Evolutionary conservation across 2,888 invertebrate genomes (phyloP).

Genomic region (Amaurobius ferox): DNA sequence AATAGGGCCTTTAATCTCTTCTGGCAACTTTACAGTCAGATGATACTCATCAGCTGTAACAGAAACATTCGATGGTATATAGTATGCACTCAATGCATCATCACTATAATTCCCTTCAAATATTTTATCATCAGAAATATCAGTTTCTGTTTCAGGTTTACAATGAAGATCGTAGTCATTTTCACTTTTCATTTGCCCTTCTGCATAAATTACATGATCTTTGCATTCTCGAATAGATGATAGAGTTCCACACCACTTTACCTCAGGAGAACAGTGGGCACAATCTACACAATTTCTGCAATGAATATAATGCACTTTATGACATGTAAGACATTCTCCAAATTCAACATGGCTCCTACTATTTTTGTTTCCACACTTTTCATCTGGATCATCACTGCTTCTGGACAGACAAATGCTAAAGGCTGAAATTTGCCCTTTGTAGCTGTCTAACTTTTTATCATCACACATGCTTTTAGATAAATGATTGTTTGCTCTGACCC

Average conservation of each 20-base stretch:
- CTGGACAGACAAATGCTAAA: slow-evolving; percentile 62
- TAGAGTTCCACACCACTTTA: slow-evolving; percentile 63
- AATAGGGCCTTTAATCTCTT: slow-evolving; percentile 44
- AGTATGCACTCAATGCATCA: slow-evolving; percentile 70
- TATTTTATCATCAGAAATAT: slow-evolving; percentile 63
- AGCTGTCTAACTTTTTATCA: slow-evolving; percentile 54
- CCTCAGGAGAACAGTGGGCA: slow-evolving; percentile 52
- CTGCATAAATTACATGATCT: slow-evolving; percentile 68
- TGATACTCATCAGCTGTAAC: slow-evolving; percentile 68
- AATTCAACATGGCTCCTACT: slow-evolving; percentile 62
- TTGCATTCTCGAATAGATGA: slow-evolving; percentile 60
- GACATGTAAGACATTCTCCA: slow-evolving; percentile 64
- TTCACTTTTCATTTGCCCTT: slow-evolving; percentile 58
- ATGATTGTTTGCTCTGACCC: slow-evolving; percentile 32
- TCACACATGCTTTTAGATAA: slow-evolving; percentile 31
- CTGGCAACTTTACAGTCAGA: slow-evolving; percentile 50
- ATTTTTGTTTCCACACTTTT: slow-evolving; percentile 37
- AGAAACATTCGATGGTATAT: slow-evolving; percentile 68
- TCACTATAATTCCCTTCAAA: slow-evolving; percentile 70
- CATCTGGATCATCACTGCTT: slow-evolving; percentile 38
- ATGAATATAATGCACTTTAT: slow-evolving; percentile 64
- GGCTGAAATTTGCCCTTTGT: slow-evolving; percentile 60
- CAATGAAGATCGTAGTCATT: slow-evolving; percentile 61
- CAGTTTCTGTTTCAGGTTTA: slow-evolving; percentile 69
- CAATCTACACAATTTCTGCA: slow-evolving; percentile 55